Conservation (phyloP, 2,888 invertebrate species). For the Cyaniris semiargus region DNA sequence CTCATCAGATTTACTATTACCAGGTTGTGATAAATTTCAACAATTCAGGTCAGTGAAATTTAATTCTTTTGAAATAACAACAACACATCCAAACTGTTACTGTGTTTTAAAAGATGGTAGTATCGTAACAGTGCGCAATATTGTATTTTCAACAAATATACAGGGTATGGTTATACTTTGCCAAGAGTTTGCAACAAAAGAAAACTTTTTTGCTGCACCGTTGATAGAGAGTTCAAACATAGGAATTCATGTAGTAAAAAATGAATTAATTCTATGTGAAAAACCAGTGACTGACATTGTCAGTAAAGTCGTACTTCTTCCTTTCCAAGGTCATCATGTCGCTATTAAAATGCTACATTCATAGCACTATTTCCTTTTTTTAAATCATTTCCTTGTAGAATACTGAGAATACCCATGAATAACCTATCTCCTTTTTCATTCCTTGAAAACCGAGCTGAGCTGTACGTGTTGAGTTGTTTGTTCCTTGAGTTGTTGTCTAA, state of each 20-base stretch:
- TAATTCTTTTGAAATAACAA: neutral
- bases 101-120: slow-evolving; percentile 8
- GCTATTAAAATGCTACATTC: neutral
- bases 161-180: neutral
- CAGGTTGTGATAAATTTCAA: neutral
- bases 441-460: no score
- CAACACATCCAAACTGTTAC: neutral
- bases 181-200: neutral
- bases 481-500: no score
- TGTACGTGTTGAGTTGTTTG: no score
- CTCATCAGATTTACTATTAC: neutral
- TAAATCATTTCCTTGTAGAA: no score
- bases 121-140: neutral
- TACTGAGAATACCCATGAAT: no score
- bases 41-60: neutral
- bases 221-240: neutral
- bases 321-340: neutral
- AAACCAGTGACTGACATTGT: slow-evolving; percentile 1
- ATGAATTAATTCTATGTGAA: neutral
- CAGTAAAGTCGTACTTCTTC: neutral
- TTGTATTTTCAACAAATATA: neutral
- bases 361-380: neutral
- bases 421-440: no score
- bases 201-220: neutral
- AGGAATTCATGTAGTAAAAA: neutral